Evolutionary conservation across 1,140 invertebrate species (phyloP), one percentile per base, ranked within the genome.

Genomic region (Drosophila pandora): DNA sequence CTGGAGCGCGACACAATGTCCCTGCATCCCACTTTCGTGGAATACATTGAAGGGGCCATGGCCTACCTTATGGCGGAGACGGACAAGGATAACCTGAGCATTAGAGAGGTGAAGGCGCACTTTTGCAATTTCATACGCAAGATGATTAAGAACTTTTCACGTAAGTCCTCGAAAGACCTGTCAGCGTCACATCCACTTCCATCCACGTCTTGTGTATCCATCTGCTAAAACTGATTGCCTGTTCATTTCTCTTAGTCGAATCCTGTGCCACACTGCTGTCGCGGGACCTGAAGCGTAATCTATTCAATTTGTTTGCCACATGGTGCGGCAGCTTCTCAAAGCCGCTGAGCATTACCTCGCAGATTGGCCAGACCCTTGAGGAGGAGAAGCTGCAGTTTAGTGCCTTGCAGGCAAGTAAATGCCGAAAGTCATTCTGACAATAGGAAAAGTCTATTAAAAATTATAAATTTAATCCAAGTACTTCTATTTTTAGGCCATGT

Each of bases 121-220:
- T 99, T 99, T 92, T 98, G 97, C 72, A 96, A 97, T 90, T 98
- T 99, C 90, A 95, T 99, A 62, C 94, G 96, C 10, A 97, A 98
- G 89, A 96, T 99, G 92, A 96, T 99, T 67, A 97, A 97, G 84
- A 97, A 96, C 90, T 98, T 98, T 92, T 95, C 96, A 54, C 85
- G 97, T 97, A 93, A 95, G 95, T 71, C 25, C 2, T 37, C n/a
- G 34, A 47, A 34, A 28, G 62, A 21, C 43, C 62, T 65, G 62
- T 50, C 62, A 49, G 32, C 22, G 9, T n/a, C 56, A 58, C 43
- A 58, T 47, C 43, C 21, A 25, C 56, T 48, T 34, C 21, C 17
- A 28, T 1, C 17, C 25, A 17, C 13, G 8, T 12, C 25, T 3
- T 23, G 9, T 5, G 12, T 30, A 37, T 72, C 50, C 22, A 32